Percentiles rank a stretch among this genome's conserved stretches.
Evolutionary conservation across 2,113 vertebrate species (phyloP).

Genomic region (Varanus salvator): DNA sequence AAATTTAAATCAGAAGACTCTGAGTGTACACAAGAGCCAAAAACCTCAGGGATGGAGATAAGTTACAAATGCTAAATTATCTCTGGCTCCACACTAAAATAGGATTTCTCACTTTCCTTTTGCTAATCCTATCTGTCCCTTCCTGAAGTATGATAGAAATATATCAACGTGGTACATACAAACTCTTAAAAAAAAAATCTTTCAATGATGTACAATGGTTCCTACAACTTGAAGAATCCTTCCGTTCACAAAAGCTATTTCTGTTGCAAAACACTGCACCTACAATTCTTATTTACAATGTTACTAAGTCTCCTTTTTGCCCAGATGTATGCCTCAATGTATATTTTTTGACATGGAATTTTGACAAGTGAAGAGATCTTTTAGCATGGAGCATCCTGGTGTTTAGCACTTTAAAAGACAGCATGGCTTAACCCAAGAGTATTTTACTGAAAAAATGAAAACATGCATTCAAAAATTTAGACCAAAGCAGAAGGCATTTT

Average conservation of each 20-base stretch:
- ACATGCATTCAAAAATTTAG: too few species aligned
- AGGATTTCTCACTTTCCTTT: not conserved
- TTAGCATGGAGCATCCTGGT: too few species aligned
- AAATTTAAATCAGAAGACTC: conserved; percentile 22
- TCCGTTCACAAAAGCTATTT: conserved; percentile 2
- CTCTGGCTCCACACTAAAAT: not conserved
- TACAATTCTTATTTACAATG: conserved; percentile 10
- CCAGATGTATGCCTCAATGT: too few species aligned
- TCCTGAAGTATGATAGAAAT: not conserved
- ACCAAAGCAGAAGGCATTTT: too few species aligned
- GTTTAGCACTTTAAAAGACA: too few species aligned
- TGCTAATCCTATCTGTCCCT: not conserved
- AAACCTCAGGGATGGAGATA: conserved; percentile 8
- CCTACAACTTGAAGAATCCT: conserved; percentile 29
- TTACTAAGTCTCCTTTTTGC: too few species aligned
- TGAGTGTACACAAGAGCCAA: conserved; percentile 28
- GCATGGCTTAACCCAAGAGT: too few species aligned
- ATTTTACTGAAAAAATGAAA: too few species aligned
- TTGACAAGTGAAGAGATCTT: too few species aligned
- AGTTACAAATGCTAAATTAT: conserved; percentile 20
- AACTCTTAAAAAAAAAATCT: not conserved
- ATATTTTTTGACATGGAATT: too few species aligned
- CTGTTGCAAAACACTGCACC: conserved; percentile 6
- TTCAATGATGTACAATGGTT: fast-evolving
- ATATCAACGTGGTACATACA: not conserved